These are phyloP conservation scores for Leptosomus discolor DNA, from an alignment of 2,113 vertebrate genomes.

Conservation along the genomic window DNA sequence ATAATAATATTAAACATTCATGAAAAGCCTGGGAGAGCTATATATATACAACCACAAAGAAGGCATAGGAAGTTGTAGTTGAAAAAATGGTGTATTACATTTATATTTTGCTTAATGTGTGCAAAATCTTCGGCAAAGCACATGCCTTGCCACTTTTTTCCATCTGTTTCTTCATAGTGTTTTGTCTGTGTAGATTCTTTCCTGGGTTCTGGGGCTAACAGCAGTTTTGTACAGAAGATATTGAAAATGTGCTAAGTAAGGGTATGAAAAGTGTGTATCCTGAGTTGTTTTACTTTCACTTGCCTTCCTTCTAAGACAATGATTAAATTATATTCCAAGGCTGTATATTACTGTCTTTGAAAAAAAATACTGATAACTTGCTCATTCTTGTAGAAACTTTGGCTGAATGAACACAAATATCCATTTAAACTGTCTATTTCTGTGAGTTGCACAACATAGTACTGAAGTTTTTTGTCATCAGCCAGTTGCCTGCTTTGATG, in stretches of 20 bases:
- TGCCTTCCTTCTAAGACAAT: background rate
- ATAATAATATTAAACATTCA: conserved; percentile 15
- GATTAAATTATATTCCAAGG: background rate
- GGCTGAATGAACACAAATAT: background rate
- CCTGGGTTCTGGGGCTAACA: background rate
- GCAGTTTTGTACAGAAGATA: background rate
- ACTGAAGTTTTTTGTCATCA: background rate
- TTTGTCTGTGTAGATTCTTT: background rate
- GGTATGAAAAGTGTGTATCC: background rate
- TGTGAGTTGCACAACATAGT: background rate
- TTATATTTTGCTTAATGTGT: background rate
- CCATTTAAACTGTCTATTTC: background rate
- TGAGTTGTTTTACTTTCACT: background rate
- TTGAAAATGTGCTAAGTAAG: background rate
- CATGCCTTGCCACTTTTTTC: background rate
- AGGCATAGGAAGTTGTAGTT: background rate
- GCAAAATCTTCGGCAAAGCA: background rate
- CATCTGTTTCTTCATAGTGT: background rate
- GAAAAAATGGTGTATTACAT: background rate
- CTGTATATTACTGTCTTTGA: background rate
- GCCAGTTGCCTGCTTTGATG: background rate
- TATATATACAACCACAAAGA: background rate
- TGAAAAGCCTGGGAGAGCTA: background rate
- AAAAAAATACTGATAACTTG: background rate
- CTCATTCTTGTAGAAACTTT: background rate